These are phyloP conservation scores for Muscina levida DNA, from an alignment of 2,888 invertebrate genomes.

Conservation along the genomic window DNA sequence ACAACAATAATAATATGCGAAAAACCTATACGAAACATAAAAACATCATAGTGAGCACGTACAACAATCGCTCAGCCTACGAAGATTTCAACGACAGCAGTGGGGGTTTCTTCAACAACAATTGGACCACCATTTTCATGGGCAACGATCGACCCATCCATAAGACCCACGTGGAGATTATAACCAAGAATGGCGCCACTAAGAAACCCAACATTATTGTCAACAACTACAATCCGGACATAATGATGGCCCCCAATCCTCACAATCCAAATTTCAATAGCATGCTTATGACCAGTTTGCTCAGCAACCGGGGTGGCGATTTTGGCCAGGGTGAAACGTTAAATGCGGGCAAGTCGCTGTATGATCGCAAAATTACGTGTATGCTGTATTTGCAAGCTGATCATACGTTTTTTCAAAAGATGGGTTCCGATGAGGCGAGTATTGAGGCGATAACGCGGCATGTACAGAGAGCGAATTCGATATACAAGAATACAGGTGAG, in stretches of 20 bases:
- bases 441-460: constrained; percentile 97
- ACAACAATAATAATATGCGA: constrained; percentile 70
- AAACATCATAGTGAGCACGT: constrained; percentile 78
- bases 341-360: constrained; percentile 76
- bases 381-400: constrained; percentile 97
- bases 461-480: constrained; percentile 94
- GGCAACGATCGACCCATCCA: constrained; percentile 82
- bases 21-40: constrained; percentile 79
- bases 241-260: constrained; percentile 76
- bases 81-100: constrained; percentile 67
- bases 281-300: constrained; percentile 77
- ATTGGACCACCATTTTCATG: constrained; percentile 74
- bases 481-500: constrained; percentile 91
- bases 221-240: constrained; percentile 81
- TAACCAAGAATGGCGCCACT: constrained; percentile 84
- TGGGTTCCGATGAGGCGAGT: constrained; percentile 95
- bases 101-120: constrained; percentile 75
- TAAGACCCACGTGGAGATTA: constrained; percentile 85
- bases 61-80: constrained; percentile 64
- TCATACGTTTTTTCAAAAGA: constrained; percentile 96
- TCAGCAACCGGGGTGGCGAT: constrained; percentile 73
- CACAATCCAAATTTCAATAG: constrained; percentile 77
- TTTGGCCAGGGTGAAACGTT: constrained; percentile 60
- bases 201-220: constrained; percentile 84
- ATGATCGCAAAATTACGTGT: constrained; percentile 94